phyloP scores from a whole-genome alignment of 2,797 vertebrate species.

The Cynopterus sphinx region DNA sequence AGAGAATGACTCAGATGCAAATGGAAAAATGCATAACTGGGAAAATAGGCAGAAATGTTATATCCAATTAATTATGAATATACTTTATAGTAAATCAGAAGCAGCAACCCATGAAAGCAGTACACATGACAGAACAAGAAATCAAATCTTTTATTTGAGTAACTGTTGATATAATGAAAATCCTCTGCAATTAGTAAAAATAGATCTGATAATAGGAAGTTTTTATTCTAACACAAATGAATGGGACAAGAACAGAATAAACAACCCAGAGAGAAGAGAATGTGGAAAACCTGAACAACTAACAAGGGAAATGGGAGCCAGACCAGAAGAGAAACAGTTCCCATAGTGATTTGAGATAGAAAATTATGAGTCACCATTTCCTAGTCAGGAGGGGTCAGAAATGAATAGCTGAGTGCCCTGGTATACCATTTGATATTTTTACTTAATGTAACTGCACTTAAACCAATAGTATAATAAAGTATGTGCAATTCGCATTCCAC shows the following conservation, averaged over 20 bases:
- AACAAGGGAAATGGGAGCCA: background rate
- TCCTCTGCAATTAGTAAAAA: background rate
- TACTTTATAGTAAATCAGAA: background rate
- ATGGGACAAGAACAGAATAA: background rate
- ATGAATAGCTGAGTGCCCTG: background rate
- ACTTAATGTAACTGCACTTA: background rate
- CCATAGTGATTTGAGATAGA: background rate
- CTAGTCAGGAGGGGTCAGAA: background rate
- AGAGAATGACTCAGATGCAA: background rate
- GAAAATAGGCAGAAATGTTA: constrained; percentile 16
- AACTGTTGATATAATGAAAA: background rate
- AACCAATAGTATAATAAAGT: background rate
- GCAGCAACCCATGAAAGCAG: background rate
- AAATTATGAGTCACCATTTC: background rate
- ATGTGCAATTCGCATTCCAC: background rate
- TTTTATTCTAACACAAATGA: background rate
- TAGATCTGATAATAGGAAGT: background rate
- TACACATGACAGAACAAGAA: background rate
- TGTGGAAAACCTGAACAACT: background rate
- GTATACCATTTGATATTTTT: background rate
- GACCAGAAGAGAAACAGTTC: background rate
- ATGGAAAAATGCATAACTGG: background rate
- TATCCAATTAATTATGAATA: background rate
- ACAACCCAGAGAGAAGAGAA: background rate
- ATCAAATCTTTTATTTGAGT: background rate